Base-by-base conservation (phyloP, 2,797 vertebrate genomes). In the Gorsachius magnificus region DNA sequence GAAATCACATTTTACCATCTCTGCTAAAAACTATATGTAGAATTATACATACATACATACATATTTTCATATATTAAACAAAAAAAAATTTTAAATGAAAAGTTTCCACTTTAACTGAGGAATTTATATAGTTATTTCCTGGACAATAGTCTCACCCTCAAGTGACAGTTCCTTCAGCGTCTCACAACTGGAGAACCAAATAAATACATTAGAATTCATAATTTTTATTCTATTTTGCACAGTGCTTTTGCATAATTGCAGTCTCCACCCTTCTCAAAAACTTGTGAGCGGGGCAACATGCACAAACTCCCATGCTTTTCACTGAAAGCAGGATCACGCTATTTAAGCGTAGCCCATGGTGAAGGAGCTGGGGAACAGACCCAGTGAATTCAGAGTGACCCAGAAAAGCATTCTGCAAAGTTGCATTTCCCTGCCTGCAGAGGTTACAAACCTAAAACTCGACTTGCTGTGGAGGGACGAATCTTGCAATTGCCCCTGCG, bases 281-380 rank as follows among this genome's bases (percentile, higher is more conserved):
- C 11, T 14, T 11, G 29, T 18, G 54, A 65, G 29, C 0, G 3
- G 21, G 36, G 9, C 1, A 13, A 36, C 36, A 69, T 26, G 5
- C 36, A 22, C 79, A 63, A 63, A 54, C 5, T 29, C 16, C 16
- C 4, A 5, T 0, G 2, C 28, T 24, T 46, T 60, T 53, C 41
- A 36, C 20, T 15, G 35, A n/a, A 41, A 50, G 38, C 60, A 43
- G 46, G 33, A 64, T 20, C 18, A 26, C 20, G 7, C 6, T 46
- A 0, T 48, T 54, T 28, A 29, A 83, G 6, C 1, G 1, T 11
- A 77, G 56, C 16, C 33, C 21, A 10, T 0, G 1, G 25, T 6
- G 28, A 69, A 53, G 17, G 29, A 63, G 41, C 58, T 38, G 29
- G 6, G 29, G 26, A 63, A 22, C 46, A 13, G 35, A 26, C 12